These are phyloP conservation scores for Bombyx mori DNA, from an alignment of 1,140 invertebrate genomes.

Conservation along the genomic window DNA sequence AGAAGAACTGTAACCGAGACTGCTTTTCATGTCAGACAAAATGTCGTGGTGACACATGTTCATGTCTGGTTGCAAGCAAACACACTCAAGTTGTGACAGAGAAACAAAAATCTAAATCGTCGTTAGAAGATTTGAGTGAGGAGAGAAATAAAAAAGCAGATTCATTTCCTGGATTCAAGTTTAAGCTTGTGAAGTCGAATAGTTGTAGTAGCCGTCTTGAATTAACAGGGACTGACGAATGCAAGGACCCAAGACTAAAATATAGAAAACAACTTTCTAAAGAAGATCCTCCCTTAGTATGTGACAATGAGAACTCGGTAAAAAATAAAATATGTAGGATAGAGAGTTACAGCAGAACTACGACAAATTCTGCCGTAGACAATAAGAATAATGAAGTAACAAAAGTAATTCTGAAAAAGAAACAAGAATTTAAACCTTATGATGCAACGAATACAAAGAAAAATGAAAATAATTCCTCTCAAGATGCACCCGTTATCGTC, in stretches of 20 bases:
- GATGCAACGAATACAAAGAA: slow-evolving; percentile 21
- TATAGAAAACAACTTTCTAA: slow-evolving; percentile 46
- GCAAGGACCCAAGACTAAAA: slow-evolving; percentile 43
- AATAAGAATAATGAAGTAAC: slow-evolving; percentile 44
- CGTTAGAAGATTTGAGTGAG: slow-evolving; percentile 19
- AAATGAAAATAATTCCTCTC: slow-evolving; percentile 11
- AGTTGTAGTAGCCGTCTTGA: slow-evolving; percentile 87
- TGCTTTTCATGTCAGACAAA: slow-evolving; percentile 66
- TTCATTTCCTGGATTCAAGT: slow-evolving; percentile 76
- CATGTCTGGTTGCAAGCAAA: slow-evolving; percentile 54
- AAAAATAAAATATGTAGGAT: slow-evolving; percentile 68
- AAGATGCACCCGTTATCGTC: slow-evolving; percentile 4
- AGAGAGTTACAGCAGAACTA: slow-evolving; percentile 66
- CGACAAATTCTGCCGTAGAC: slow-evolving; percentile 57
- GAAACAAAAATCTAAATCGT: slow-evolving; percentile 25
- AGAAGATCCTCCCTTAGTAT: slow-evolving; percentile 56
- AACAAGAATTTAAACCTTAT: slow-evolving; percentile 24
- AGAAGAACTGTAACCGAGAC: slow-evolving; percentile 70
- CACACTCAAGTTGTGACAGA: slow-evolving; percentile 42
- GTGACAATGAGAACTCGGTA: slow-evolving; percentile 65
- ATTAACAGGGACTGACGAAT: slow-evolving; percentile 76
- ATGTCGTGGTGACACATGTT: slow-evolving; percentile 64
- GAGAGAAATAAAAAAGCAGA: slow-evolving; percentile 39
- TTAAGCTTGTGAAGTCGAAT: slow-evolving; percentile 85
- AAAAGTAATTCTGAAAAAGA: slow-evolving; percentile 26